Evolutionary conservation across 1,140 invertebrate species (phyloP).

Genomic region (Meloidogyne hapla): DNA sequence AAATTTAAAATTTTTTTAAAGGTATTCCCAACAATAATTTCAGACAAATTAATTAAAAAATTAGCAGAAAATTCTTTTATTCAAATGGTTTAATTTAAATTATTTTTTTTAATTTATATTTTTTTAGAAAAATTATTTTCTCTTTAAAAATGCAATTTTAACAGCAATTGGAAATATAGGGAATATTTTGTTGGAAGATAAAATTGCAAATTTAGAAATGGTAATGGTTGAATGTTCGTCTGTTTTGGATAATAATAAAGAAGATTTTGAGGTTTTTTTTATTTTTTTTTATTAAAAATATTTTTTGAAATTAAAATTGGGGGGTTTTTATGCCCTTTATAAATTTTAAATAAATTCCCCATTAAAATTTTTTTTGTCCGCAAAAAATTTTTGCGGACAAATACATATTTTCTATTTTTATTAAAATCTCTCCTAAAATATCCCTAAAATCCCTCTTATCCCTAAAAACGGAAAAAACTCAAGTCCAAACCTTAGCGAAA

Average conservation of each 20-base stretch:
- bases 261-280: background rate
- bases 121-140: background rate
- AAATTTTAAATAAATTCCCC: too few relatives aligned
- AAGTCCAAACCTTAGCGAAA: too few relatives aligned
- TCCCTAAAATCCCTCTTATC: too few relatives aligned
- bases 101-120: background rate
- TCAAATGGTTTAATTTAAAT: constrained; percentile 1
- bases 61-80: background rate
- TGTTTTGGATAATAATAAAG: background rate
- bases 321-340: too few relatives aligned
- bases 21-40: constrained; percentile 1
- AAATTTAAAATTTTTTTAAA: background rate
- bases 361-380: too few relatives aligned
- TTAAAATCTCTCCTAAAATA: too few relatives aligned
- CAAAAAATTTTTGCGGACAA: too few relatives aligned
- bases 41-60: background rate
- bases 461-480: too few relatives aligned
- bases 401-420: too few relatives aligned
- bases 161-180: background rate
- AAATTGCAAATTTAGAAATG: background rate
- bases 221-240: background rate
- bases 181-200: background rate
- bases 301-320: too few relatives aligned
- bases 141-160: background rate
- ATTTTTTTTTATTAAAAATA: background rate